phyloP scores from a whole-genome alignment of 1,140 invertebrate genomes.

The Brachionus sp. region DNA sequence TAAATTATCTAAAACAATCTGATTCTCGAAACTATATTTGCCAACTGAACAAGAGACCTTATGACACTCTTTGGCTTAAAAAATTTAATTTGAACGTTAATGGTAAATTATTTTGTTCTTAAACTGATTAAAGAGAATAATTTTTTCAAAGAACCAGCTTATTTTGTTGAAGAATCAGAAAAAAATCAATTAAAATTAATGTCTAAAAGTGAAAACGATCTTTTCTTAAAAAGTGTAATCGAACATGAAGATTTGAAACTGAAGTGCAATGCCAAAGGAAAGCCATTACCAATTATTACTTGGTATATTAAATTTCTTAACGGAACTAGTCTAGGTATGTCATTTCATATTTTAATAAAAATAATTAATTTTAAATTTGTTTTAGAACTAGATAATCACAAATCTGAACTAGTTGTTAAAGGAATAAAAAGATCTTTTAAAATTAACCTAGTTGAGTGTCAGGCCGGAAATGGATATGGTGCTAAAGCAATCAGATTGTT shows the following conservation, averaged over 20 bases:
- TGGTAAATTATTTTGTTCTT: neutral
- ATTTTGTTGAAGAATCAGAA: conserved; percentile 14
- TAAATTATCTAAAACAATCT: neutral
- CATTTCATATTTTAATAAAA: neutral
- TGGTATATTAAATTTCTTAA: conserved; percentile 10
- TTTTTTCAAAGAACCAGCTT: conserved; percentile 26
- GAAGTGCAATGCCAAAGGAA: conserved; percentile 9
- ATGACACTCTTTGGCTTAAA: conserved; percentile 19
- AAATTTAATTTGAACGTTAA: neutral
- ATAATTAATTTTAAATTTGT: neutral
- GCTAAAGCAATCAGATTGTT: conserved; percentile 19
- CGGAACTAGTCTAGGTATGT: neutral
- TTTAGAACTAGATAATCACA: neutral
- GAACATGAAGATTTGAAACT: neutral
- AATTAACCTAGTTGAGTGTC: conserved; percentile 35
- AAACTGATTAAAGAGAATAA: neutral
- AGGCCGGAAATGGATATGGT: conserved; percentile 17
- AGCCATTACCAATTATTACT: neutral
- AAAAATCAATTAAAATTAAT: neutral
- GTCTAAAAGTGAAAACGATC: conserved; percentile 9
- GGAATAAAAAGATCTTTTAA: neutral
- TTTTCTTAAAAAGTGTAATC: conserved; percentile 6
- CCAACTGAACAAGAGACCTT: conserved; percentile 40
- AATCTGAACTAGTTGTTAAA: conserved; percentile 24
- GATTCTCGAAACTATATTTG: conserved; percentile 42